Base-by-base conservation (phyloP, 2,888 invertebrate genomes). In the Homarus gammarus region DNA sequence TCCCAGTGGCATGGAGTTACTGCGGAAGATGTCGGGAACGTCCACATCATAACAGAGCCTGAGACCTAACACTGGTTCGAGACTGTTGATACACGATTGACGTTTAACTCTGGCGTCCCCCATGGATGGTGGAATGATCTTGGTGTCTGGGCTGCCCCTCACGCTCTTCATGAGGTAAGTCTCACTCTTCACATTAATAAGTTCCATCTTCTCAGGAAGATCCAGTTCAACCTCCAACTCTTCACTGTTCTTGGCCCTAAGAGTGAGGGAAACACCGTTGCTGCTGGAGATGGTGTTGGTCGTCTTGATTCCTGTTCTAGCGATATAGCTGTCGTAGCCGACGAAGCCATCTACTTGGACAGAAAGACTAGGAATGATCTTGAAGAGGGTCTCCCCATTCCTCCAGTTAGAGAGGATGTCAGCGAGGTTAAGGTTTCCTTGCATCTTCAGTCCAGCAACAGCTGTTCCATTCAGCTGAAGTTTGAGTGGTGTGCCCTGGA, bases 401-500 rank as follows among this genome's bases (percentile, higher is more conserved):
- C n/a, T 27, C 77, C 27, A 31, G 51, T 44, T 70, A 15, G 72
- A 68, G n/a, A 73, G 40, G 51, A 72, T 2, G 22, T 33, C 56
- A 31, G 44, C 51, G 56, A 44, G 64, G 10, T 56, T 83, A 8
- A 91, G 27, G 56, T 84, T 84, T 18, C 75, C 56, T n/a, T 75
- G 31, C 22, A 90, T 77, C n/a, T 90, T 61, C 6, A 90, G 40
- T 33, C 75, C 88, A 31, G 61, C 51, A 44, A 91, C 88, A 18
- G 85, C 90, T 33, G 86, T 72, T 12, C 64, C 64, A 8, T 82
- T 84, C 38, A 82, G 36, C 44, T 64, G 56, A 2, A 90, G 49
- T 31, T 88, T 78, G 70, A 91, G 82, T 8, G 90, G 88, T 33
- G 87, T 83, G n/a, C 91, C 91, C 31, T 90, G 91, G 12, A 87